Percentiles rank a stretch among this genome's conserved stretches.
Evolutionary conservation across 2,888 invertebrate species (phyloP).

Genomic region (Phytoseiulus persimilis): DNA sequence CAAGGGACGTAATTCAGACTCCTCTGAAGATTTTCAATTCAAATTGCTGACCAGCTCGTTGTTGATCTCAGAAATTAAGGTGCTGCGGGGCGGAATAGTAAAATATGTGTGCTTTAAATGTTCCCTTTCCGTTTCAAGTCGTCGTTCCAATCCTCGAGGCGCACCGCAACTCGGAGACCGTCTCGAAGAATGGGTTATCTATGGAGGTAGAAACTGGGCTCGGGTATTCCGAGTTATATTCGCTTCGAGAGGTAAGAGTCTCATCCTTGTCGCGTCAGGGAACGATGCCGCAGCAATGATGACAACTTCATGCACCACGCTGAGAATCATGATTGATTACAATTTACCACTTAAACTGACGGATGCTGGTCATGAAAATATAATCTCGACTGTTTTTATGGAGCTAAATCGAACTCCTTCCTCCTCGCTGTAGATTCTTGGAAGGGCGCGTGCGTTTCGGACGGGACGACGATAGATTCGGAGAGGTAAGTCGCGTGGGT

Average conservation of each 20-base stretch:
- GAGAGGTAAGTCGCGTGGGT: background rate
- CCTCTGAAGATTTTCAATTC: conserved; percentile 23
- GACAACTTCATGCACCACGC: conserved; percentile 37
- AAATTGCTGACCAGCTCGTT: background rate
- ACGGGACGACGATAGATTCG: background rate
- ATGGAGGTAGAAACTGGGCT: too few species aligned
- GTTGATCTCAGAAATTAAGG: background rate
- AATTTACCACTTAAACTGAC: conserved; percentile 15
- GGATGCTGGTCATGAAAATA: background rate
- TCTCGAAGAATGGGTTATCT: too few species aligned
- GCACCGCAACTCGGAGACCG: too few species aligned
- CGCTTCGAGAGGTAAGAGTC: too few species aligned
- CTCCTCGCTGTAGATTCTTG: background rate
- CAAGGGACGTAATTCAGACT: conserved; percentile 38
- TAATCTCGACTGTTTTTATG: background rate
- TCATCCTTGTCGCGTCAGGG: too few species aligned
- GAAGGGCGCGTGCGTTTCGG: background rate
- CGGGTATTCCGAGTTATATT: too few species aligned
- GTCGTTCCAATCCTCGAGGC: too few species aligned
- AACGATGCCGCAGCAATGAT: background rate
- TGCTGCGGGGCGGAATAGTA: too few species aligned
- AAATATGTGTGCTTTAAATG: too few species aligned
- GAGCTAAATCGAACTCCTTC: background rate
- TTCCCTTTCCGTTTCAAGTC: too few species aligned
- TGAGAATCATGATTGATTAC: conserved; percentile 10